These are phyloP conservation scores for Teleogryllus occipitalis DNA, from an alignment of 1,140 invertebrate genomes.

Conservation along the genomic window DNA sequence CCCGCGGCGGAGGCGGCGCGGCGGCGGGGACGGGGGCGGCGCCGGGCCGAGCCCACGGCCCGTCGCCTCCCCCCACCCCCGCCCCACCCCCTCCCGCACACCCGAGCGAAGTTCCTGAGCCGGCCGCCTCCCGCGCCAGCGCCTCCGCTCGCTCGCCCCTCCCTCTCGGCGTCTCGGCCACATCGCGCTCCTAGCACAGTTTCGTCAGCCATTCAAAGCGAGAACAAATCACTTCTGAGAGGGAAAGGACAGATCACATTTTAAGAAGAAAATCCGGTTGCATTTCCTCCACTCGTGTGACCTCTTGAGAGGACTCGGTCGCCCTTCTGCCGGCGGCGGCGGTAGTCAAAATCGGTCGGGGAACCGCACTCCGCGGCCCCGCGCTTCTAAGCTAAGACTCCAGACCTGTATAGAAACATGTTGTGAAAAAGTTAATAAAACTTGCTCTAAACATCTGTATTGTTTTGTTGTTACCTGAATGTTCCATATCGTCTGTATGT, in stretches of 20 bases:
- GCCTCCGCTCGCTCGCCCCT: neutral
- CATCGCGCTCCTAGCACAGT: neutral
- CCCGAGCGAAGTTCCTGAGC: neutral
- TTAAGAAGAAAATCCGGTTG: neutral
- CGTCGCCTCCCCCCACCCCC: neutral
- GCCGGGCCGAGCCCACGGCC: too few relatives aligned
- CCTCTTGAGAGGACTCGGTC: neutral
- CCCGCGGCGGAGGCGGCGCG: too few relatives aligned
- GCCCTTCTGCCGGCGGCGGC: neutral
- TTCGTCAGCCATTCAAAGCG: neutral
- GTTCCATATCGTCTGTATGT: neutral
- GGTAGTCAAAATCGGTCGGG: neutral
- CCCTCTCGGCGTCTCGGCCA: neutral
- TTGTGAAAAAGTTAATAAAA: constrained; percentile 6
- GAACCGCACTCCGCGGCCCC: neutral
- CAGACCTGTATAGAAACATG: neutral
- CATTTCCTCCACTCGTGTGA: neutral
- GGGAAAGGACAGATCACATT: neutral
- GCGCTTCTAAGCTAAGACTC: neutral
- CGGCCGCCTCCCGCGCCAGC: neutral
- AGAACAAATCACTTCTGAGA: neutral
- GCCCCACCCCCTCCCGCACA: neutral
- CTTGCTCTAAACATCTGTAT: neutral
- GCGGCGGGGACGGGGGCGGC: too few relatives aligned
- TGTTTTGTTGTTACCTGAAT: constrained; percentile 1